These are phyloP conservation scores for Seladonia tumulorum DNA, from an alignment of 2,888 invertebrate genomes.

Conservation along the genomic window DNA sequence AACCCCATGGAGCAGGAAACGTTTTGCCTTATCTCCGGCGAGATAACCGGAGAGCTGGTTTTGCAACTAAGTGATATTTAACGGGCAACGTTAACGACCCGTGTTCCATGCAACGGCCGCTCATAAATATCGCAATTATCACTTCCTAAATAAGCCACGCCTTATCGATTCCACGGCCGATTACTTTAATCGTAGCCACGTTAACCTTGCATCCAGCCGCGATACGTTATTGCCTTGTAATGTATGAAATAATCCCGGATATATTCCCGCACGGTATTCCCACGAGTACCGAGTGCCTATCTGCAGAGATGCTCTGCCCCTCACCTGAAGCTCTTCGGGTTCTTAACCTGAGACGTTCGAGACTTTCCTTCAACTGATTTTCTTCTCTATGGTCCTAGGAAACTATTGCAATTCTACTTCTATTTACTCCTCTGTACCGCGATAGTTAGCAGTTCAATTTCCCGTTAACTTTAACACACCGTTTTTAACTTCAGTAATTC, in stretches of 20 bases:
- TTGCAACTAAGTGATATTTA: slow-evolving; percentile 50
- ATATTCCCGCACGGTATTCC: slow-evolving; percentile 14
- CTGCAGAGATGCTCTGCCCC: neutral
- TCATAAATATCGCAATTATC: slow-evolving; percentile 56
- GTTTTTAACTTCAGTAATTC: too few species aligned
- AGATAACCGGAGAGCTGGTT: slow-evolving; percentile 49
- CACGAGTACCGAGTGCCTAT: neutral
- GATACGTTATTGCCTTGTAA: slow-evolving; percentile 42
- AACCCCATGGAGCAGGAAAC: slow-evolving; percentile 27
- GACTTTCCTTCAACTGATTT: neutral
- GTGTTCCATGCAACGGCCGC: slow-evolving; percentile 20
- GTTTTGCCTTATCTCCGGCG: slow-evolving; percentile 11
- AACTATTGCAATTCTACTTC: neutral
- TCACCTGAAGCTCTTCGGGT: neutral
- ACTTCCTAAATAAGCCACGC: slow-evolving; percentile 55
- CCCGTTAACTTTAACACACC: too few species aligned
- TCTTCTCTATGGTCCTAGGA: neutral
- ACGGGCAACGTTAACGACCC: slow-evolving; percentile 37
- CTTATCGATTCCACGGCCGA: slow-evolving; percentile 50
- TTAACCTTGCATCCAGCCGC: slow-evolving; percentile 44
- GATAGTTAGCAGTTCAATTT: too few species aligned
- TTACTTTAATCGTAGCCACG: slow-evolving; percentile 52
- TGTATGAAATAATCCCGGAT: slow-evolving; percentile 32
- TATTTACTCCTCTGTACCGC: neutral
- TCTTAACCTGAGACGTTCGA: neutral